A percentile compares a stretch with the other conserved stretches of the same genome.
These are phyloP conservation scores for Babylonia areolata DNA, from an alignment of 1,140 invertebrate genomes.

Conservation along the genomic window DNA sequence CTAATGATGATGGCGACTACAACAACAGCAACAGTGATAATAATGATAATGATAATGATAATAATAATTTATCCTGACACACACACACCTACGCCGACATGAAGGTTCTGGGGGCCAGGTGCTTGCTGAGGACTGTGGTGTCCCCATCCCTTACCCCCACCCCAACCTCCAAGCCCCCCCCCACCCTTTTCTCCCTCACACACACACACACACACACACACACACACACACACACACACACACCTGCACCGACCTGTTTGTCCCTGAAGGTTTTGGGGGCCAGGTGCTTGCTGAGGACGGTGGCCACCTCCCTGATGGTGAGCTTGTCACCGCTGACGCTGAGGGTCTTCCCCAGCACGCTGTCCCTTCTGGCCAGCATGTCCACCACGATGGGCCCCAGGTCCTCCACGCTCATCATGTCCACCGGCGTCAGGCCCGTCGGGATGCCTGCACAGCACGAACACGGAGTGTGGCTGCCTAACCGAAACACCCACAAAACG, in stretches of 20 bases:
- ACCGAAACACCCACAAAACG: no score
- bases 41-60: no score
- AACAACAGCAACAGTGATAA: no score
- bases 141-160: no score
- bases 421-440: conserved; percentile 63
- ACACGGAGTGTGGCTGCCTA: no score
- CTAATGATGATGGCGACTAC: no score
- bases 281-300: conserved; percentile 50
- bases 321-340: conserved; percentile 68
- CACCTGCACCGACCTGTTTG: conserved; percentile 57
- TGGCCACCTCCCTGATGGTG: conserved; percentile 65
- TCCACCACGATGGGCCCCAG: conserved; percentile 58
- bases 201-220: not conserved
- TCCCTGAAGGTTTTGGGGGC: conserved; percentile 61
- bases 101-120: no score
- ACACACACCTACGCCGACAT: no score
- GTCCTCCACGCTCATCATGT: conserved; percentile 67
- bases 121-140: no score
- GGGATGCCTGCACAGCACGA: conserved; percentile 65
- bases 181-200: no score
- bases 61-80: no score
- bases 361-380: conserved; percentile 52
- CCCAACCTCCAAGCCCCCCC: no score
- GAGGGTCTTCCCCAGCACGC: conserved; percentile 61
- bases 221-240: not conserved